Evolutionary conservation across 2,888 invertebrate species (phyloP), one percentile per base, ranked within the genome.

Genomic region (Dasysyrphus tricinctus): DNA sequence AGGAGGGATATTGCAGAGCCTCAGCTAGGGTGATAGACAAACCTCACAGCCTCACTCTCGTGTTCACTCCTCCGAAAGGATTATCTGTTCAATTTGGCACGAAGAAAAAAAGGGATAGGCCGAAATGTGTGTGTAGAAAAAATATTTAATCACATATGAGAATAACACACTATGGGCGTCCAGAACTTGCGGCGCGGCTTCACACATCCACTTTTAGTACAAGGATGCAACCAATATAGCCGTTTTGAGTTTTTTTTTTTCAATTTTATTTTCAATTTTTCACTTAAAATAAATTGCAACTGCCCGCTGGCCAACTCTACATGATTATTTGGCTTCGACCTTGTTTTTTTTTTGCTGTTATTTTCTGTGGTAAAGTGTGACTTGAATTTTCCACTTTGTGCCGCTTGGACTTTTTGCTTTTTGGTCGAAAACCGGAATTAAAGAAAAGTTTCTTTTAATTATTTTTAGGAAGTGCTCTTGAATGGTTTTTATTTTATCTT

Each of bases 271-370:
- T 75, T 44, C 69, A 75, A 80, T 80, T 80, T 80, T 80, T 67
- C 73, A 57, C 59, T 49, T 29, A 72, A 70, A 77, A 75, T 54
- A 63, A 74, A 79, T 65, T 54, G 57, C 69, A 59, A 61, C 37
- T 19, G 51, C 59, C 61, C 37, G 47, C 32, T 42, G 75, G 63
- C 72, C 65, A 72, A 49, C 19, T 67, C 34, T 49, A 19, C 39
- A 61, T 47, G 78, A 78, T 78, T 69, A 83, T 73, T 83, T 78
- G 69, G 67, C n/a, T 69, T 69, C 70, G 82, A 74, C 84, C 80
- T 80, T 80, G 73, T 80, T 75, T 63, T 79, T 63, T 44, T 12
- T 49, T 34, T 32, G 16, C 24, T 54, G 7, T 63, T 44, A 7
- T 65, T 47, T 32, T 57, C 24, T 54, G 19, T n/a, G 7, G 44